Evolutionary conservation across 2,888 invertebrate genomes (phyloP).

Genomic region (Drosophila histrio): DNA sequence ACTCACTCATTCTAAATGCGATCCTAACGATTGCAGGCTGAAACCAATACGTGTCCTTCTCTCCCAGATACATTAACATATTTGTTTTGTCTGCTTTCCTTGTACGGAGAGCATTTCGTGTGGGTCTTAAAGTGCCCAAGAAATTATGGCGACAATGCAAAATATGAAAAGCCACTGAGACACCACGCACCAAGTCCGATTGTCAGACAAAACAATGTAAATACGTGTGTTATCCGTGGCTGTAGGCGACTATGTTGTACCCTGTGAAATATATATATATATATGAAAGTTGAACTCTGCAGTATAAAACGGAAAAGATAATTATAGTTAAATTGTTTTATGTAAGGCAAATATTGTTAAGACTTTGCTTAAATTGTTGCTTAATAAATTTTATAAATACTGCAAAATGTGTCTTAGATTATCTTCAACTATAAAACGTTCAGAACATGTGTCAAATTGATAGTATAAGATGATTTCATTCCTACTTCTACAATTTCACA

Average conservation of each 20-base stretch:
- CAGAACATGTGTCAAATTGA: no score
- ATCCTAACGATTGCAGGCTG: slow-evolving; percentile 73
- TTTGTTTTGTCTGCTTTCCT: slow-evolving; percentile 74
- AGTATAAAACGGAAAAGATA: no score
- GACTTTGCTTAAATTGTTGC: no score
- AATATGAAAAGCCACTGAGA: slow-evolving; percentile 61
- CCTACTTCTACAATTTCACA: no score
- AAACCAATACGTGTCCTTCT: slow-evolving; percentile 76
- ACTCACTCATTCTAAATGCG: slow-evolving; percentile 66
- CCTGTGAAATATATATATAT: slow-evolving; percentile 9
- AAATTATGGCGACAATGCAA: slow-evolving; percentile 70
- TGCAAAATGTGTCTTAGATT: no score
- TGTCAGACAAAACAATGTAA: slow-evolving; percentile 44
- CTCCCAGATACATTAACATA: slow-evolving; percentile 74
- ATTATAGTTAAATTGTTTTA: no score
- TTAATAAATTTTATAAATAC: no score
- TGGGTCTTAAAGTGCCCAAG: slow-evolving; percentile 48
- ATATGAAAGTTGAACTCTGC: no score
- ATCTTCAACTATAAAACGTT: no score
- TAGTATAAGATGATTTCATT: no score
- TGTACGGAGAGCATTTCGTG: slow-evolving; percentile 24
- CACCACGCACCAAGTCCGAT: slow-evolving; percentile 32
- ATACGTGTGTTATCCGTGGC: not conserved
- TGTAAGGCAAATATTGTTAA: no score
- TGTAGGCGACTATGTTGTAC: slow-evolving; percentile 3